phyloP scores from a whole-genome alignment of 2,113 vertebrate species.

The Crotalus helleri region DNA sequence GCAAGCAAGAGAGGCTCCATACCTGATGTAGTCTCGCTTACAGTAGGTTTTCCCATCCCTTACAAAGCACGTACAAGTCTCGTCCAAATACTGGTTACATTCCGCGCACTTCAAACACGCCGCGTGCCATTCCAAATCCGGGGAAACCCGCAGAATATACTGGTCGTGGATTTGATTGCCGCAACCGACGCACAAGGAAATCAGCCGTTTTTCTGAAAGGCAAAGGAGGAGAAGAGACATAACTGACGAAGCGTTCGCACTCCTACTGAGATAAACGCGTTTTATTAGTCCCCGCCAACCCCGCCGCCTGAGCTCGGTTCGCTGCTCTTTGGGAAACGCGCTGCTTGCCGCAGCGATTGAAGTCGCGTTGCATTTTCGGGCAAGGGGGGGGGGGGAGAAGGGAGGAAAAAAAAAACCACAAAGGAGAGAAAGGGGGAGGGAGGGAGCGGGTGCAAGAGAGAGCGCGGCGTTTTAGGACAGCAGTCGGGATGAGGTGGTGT shows the following conservation, averaged over 20 bases:
- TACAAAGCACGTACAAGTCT: constrained; percentile 98
- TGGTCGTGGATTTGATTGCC: constrained; percentile 99
- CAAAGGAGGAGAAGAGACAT: constrained; percentile 75
- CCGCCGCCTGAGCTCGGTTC: constrained; percentile 46
- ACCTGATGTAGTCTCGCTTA: constrained; percentile 99
- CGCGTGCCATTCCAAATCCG: constrained; percentile 99
- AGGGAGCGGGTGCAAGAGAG: not conserved
- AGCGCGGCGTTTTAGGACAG: not conserved
- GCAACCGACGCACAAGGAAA: constrained; percentile 98
- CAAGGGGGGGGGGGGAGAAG: not conserved
- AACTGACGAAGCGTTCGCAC: constrained; percentile 73
- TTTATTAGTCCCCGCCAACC: constrained; percentile 67
- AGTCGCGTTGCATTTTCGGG: not conserved
- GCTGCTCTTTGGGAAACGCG: constrained; percentile 37
- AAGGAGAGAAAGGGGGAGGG: not conserved
- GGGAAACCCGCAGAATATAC: constrained; percentile 97
- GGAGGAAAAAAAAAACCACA: too few species aligned
- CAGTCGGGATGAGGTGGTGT: not conserved
- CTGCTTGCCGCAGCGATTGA: not conserved
- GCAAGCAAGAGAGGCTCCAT: constrained; percentile 54
- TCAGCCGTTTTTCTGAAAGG: constrained; percentile 93
- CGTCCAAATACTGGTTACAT: constrained; percentile 98
- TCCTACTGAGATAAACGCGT: constrained; percentile 77
- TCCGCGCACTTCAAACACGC: constrained; percentile 98
- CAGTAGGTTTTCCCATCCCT: constrained; percentile 98